Conservation (phyloP, 2,113 vertebrate genomes). For the Hipposideros armiger region DNA sequence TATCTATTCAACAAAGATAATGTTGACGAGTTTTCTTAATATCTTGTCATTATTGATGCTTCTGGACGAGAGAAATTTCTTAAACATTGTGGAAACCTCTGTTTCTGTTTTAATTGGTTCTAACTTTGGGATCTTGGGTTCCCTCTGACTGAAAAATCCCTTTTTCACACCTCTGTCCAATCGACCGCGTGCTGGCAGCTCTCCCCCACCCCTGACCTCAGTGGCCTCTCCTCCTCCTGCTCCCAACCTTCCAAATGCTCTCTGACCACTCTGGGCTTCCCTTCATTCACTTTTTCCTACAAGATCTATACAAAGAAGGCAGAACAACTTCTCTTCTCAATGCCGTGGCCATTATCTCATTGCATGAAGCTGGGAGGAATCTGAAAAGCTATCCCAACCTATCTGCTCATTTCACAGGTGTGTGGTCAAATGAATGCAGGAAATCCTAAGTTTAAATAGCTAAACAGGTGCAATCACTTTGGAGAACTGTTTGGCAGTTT, state of each 20-base stretch:
- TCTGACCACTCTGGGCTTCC: neutral
- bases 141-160: neutral
- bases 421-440: neutral
- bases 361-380: neutral
- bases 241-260: neutral
- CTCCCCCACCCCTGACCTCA: neutral
- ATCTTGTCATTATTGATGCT: conserved; percentile 9
- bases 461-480: neutral
- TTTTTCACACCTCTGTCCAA: neutral
- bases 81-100: neutral
- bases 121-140: neutral
- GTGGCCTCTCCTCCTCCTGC: neutral
- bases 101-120: neutral
- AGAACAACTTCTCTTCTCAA: neutral
- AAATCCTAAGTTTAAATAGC: neutral
- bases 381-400: neutral
- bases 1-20: neutral
- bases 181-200: neutral
- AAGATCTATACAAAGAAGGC: neutral
- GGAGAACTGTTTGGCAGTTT: neutral
- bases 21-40: conserved; percentile 4
- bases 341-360: neutral
- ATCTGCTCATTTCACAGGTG: neutral
- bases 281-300: neutral
- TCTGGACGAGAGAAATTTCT: neutral